These are phyloP conservation scores for Dipus sagitta DNA, from an alignment of 2,797 vertebrate genomes.

Conservation along the genomic window DNA sequence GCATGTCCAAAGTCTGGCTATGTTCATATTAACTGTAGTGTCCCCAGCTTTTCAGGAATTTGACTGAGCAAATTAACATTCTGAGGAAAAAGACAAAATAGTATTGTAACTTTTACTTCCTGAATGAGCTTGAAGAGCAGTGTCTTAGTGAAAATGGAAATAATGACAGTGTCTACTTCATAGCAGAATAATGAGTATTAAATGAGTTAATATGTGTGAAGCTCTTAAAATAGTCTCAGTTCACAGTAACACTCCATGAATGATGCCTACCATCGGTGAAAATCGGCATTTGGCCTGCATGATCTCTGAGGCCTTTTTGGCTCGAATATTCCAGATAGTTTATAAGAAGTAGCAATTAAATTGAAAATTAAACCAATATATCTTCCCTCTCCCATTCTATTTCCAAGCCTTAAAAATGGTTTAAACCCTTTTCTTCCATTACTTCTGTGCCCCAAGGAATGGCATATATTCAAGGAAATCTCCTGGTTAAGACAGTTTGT, in stretches of 20 bases:
- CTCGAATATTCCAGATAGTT: neutral
- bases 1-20: neutral
- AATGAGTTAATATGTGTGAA: neutral
- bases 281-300: neutral
- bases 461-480: neutral
- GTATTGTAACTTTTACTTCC: neutral
- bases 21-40: no score
- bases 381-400: neutral
- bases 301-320: neutral
- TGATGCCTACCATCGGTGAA: neutral
- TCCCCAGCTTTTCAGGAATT: neutral
- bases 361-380: neutral
- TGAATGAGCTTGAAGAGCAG: neutral
- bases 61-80: neutral
- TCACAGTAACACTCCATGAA: neutral
- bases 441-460: neutral
- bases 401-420: neutral
- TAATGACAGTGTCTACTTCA: neutral
- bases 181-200: neutral
- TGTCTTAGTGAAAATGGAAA: neutral
- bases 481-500: neutral
- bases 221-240: neutral
- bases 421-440: neutral
- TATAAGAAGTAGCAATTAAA: conserved; percentile 1
- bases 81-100: neutral